phyloP scores from a whole-genome alignment of 1,140 invertebrate genomes.

The Papilio xuthus region DNA sequence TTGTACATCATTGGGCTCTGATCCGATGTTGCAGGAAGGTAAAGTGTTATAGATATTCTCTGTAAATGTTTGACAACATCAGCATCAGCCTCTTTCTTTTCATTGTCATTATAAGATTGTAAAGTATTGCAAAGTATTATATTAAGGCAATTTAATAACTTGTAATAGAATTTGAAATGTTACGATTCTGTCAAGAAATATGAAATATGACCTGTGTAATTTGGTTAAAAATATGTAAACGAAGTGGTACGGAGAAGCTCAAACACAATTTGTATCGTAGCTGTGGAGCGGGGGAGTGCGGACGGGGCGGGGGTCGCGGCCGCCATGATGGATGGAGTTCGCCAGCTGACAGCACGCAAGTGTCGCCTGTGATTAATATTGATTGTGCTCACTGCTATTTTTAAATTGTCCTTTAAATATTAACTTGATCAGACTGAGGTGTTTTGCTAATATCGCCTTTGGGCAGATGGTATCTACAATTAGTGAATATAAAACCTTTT shows the following conservation, averaged over 20 bases:
- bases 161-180: not conserved
- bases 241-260: slow-evolving; percentile 14
- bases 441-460: too few species aligned
- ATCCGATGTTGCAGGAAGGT: not conserved
- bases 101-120: not conserved
- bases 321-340: slow-evolving; percentile 4
- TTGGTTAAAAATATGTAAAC: slow-evolving; percentile 35
- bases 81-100: not conserved
- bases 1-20: not conserved
- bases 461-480: too few species aligned
- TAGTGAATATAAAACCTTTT: too few species aligned
- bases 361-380: slow-evolving; percentile 38
- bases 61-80: not conserved
- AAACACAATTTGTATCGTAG: slow-evolving; percentile 31
- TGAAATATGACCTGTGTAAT: slow-evolving; percentile 24
- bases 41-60: not conserved
- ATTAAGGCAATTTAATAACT: not conserved
- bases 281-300: not conserved
- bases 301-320: not conserved
- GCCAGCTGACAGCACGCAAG: slow-evolving; percentile 27
- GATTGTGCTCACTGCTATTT: slow-evolving; percentile 29
- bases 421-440: not conserved
- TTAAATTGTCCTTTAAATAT: slow-evolving; percentile 13
- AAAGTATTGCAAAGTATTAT: not conserved
- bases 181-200: not conserved